Evolutionary conservation across 2,888 invertebrate genomes (phyloP).

Genomic region (Aromia moschata): DNA sequence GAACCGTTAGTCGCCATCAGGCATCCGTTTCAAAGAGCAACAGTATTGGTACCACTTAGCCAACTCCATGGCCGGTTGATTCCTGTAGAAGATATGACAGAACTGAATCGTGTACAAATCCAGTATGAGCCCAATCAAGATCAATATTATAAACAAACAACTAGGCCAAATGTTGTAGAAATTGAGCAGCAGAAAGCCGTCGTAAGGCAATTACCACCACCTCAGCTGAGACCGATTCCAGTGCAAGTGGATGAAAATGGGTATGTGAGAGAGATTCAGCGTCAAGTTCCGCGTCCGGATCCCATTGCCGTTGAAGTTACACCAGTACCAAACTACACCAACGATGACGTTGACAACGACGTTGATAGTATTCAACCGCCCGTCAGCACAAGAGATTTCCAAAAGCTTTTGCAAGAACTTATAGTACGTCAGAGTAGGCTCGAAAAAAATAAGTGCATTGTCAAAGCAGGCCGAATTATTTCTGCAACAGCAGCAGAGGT

Average conservation of each 20-base stretch:
- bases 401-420: slow-evolving; percentile 72
- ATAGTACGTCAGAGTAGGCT: slow-evolving; percentile 71
- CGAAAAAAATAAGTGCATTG: slow-evolving; percentile 66
- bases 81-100: slow-evolving; percentile 46
- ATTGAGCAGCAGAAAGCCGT: slow-evolving; percentile 55
- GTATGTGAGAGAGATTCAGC: slow-evolving; percentile 54
- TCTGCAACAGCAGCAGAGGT: slow-evolving; percentile 25
- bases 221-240: slow-evolving; percentile 55
- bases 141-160: slow-evolving; percentile 48
- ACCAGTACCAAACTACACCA: slow-evolving; percentile 40
- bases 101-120: slow-evolving; percentile 42
- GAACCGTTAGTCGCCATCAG: slow-evolving; percentile 64
- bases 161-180: slow-evolving; percentile 43
- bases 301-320: slow-evolving; percentile 41
- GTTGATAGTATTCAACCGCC: slow-evolving; percentile 73
- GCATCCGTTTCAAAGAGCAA: slow-evolving; percentile 58
- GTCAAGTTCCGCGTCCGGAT: slow-evolving; percentile 39
- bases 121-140: slow-evolving; percentile 42
- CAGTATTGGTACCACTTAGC: slow-evolving; percentile 58
- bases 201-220: slow-evolving; percentile 45
- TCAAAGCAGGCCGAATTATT: slow-evolving; percentile 49
- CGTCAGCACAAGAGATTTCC: slow-evolving; percentile 76
- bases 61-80: slow-evolving; percentile 52
- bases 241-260: slow-evolving; percentile 60
- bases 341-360: slow-evolving; percentile 59